Evolutionary conservation across 2,113 vertebrate genomes (phyloP), one percentile per base, ranked within the genome.

Genomic region (Mus pahari): DNA sequence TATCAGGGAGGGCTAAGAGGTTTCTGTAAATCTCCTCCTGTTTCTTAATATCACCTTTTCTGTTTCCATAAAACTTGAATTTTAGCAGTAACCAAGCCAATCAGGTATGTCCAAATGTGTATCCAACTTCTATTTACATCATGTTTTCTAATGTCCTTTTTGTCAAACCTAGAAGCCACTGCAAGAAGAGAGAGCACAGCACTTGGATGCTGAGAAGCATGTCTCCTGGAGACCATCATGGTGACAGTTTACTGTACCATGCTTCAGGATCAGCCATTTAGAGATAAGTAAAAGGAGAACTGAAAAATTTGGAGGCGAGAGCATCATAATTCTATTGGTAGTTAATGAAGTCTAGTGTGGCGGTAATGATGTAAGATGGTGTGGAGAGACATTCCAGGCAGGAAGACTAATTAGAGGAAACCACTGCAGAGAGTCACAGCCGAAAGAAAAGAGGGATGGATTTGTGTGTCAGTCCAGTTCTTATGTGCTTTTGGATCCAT

Each of bases 291-390:
- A 68, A 36, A 71, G 74, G 74, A 75, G 19, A 94, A 19, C 9
- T 92, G 31, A 93, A 74, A 93, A 33, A 28, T 84, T 78, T 92
- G 58, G 48, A 92, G 58, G 86, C 19, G 48, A 64, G 94, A 94
- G 33, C 90, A 19, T 83, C 42, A 48, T 71, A 84, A 58, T 90
- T 83, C 77, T 48, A 84, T 77, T 68, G 45, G 36, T 75, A 39
- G n/a, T 88, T 92, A 55, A 94, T 26, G 64, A 94, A 95, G 36
- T 64, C 50, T 90, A 86, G 83, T 87, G 66, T 96, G 55, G 71
- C 11, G 81, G 19, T 68, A 90, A 53, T 74, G 55, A 87, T 78
- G 70, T 45, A 78, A 58, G 45, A 74, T 66, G 36, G 22, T 93
- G 4, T 89, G 39, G 84, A 74, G 75, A 91, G 78, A 83, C 11